These are phyloP conservation scores for Phrynocephalus forsythii DNA, from an alignment of 2,797 vertebrate genomes.

Conservation along the genomic window DNA sequence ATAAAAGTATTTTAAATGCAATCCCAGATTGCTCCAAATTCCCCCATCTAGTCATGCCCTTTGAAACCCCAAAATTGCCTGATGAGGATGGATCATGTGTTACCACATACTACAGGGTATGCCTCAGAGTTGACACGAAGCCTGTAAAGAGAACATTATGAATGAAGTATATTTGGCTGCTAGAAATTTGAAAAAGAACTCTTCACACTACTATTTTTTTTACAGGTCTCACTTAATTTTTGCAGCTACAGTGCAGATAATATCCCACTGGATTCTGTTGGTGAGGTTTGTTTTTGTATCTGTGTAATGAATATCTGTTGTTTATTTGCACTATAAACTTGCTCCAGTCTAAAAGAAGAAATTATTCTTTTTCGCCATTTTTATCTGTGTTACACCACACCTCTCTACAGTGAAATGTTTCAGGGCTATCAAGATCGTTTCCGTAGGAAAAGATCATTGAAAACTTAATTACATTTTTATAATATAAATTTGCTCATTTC, in stretches of 20 bases:
- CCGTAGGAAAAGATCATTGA: too few species aligned
- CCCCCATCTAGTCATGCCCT: too few species aligned
- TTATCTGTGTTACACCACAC: too few species aligned
- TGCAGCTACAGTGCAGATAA: too few species aligned
- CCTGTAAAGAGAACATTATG: neutral
- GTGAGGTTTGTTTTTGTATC: neutral
- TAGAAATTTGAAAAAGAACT: neutral
- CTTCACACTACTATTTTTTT: neutral
- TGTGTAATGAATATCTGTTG: neutral
- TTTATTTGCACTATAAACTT: neutral
- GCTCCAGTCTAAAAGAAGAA: neutral
- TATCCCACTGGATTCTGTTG: neutral
- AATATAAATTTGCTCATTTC: too few species aligned
- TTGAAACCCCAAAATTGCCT: neutral
- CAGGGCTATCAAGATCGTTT: too few species aligned
- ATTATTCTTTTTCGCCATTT: too few species aligned
- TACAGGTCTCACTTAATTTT: neutral
- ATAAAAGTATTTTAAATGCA: too few species aligned
- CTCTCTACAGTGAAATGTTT: too few species aligned
- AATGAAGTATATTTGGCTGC: neutral
- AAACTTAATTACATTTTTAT: too few species aligned
- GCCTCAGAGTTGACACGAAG: too few species aligned
- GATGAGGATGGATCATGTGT: neutral
- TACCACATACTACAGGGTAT: neutral
- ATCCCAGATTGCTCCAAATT: too few species aligned